Conservation (phyloP, 2,888 invertebrate genomes). For the Blastobasis lacticolella region DNA sequence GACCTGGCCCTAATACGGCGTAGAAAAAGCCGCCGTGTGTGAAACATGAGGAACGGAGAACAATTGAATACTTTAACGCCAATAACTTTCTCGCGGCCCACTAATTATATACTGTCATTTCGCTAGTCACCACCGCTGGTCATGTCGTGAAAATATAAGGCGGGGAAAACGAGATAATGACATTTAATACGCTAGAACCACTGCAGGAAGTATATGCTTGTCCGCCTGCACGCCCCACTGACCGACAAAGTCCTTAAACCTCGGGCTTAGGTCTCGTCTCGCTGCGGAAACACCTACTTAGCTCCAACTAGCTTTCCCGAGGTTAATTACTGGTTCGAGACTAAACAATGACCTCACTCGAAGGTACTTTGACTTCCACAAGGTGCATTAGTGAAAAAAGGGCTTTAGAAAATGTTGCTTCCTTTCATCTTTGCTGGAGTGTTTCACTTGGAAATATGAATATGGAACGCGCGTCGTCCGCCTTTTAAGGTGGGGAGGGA, state of each 20-base stretch:
- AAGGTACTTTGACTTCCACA: neutral
- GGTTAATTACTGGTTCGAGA: conserved; percentile 34
- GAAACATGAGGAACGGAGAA: conserved; percentile 14
- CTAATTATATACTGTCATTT: conserved; percentile 20
- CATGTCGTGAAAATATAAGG: conserved; percentile 18
- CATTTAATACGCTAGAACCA: no score
- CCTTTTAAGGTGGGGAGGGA: conserved; percentile 41
- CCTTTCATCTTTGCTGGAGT: conserved; percentile 23
- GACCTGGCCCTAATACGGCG: conserved; percentile 7
- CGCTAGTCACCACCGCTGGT: conserved; percentile 14
- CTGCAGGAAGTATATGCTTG: conserved; percentile 23
- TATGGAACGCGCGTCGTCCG: conserved; percentile 50
- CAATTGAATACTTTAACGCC: conserved; percentile 29
- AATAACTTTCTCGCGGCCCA: conserved; percentile 41
- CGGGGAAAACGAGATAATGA: neutral
- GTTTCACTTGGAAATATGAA: conserved; percentile 55
- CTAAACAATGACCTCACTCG: conserved; percentile 17
- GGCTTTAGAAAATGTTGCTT: conserved; percentile 19
- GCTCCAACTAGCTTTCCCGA: conserved; percentile 39
- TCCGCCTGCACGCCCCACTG: conserved; percentile 39
- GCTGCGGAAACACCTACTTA: conserved; percentile 42
- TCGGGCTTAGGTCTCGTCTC: conserved; percentile 32
- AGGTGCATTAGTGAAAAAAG: neutral
- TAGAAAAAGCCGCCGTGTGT: conserved; percentile 1
- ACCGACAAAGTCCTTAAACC: conserved; percentile 50